Evolutionary conservation across 2,113 vertebrate species (phyloP), one percentile per base, ranked within the genome.

Genomic region (Muntiacus reevesi): DNA sequence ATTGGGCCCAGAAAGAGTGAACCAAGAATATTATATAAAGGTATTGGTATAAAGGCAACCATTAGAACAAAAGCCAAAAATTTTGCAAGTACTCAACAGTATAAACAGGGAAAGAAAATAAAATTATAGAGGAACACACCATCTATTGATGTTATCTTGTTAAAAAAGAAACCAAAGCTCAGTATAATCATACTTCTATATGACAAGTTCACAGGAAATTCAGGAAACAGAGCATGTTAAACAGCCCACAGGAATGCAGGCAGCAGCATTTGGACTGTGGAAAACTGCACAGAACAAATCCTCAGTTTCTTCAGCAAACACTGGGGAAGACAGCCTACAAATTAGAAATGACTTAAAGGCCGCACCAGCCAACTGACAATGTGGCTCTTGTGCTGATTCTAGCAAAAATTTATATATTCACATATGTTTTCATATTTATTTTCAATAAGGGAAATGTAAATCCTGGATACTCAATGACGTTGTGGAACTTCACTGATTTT

Each of bases 121-220:
- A 7, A 81, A 57, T 16, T 54, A 67, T 21, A 71, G 4, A 91
- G 74, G 27, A 95, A 88, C 17, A 89, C 33, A 78, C 2, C 3
- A 78, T 45, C 28, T 87, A 94, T 7, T 14, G 67, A 96, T 23
- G 55, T 19, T 36, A 11, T 92, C 36, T 78, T 59, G 9, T 64
- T 86, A 8, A 10, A 92, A 87, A 96, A 62, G 81, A 25, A 36
- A 71, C 15, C 8, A 36, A 87, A 33, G 0, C 7, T 83, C 62
- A 96, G 40, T 62, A 50, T 16, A 59, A 97, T 95, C 50, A 79
- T 60, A 92, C 27, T 13, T 71, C 78, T 83, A 89, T 74, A 92
- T 94, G 62, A 90, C 74, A 33, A 76, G 78, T 93, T 94, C 91
- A 78, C 47, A 95, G 91, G 94, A 95, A 92, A 74, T 25, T 50